Conservation (phyloP, 2,113 vertebrate genomes). For the Stigmatopora argus region DNA sequence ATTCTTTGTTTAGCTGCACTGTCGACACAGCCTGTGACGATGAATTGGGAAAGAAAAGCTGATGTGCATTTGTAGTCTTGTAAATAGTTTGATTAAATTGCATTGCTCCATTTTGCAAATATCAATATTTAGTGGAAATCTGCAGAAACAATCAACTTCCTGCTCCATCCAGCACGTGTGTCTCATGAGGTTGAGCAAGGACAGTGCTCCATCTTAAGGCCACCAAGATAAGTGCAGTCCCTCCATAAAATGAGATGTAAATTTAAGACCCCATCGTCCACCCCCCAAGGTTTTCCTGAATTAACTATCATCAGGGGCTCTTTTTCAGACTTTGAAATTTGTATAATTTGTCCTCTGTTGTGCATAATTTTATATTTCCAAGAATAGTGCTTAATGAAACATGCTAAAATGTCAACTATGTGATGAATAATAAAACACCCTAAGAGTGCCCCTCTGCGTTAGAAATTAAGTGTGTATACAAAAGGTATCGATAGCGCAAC, state of each 20-base stretch:
- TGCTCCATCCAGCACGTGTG: constrained; percentile 11
- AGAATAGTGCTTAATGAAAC: constrained; percentile 14
- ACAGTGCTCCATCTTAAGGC: constrained; percentile 70
- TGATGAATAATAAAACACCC: constrained; percentile 18
- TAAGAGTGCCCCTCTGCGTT: not conserved
- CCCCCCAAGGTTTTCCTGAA: constrained; percentile 14
- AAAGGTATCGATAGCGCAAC: constrained; percentile 23
- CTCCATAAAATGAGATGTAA: constrained; percentile 12
- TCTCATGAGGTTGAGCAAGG: constrained; percentile 37
- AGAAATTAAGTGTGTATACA: not conserved
- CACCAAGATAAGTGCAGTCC: constrained; percentile 20
- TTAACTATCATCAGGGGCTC: constrained; percentile 32
- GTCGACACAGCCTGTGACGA: not conserved
- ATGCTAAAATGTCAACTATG: constrained; percentile 14
- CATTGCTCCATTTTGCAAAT: constrained; percentile 3
- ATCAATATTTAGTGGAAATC: constrained; percentile 9
- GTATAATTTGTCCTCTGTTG: constrained; percentile 28
- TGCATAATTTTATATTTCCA: constrained; percentile 12
- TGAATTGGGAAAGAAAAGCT: not conserved
- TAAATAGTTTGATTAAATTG: constrained; percentile 10
- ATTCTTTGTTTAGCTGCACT: not conserved
- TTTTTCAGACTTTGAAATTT: constrained; percentile 32
- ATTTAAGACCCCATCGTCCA: not conserved
- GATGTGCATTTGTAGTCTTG: not conserved
- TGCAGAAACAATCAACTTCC: constrained; percentile 23